Evolutionary conservation across 2,888 invertebrate genomes (phyloP), one percentile per base, ranked within the genome.

Genomic region (Drosophila helvetica): DNA sequence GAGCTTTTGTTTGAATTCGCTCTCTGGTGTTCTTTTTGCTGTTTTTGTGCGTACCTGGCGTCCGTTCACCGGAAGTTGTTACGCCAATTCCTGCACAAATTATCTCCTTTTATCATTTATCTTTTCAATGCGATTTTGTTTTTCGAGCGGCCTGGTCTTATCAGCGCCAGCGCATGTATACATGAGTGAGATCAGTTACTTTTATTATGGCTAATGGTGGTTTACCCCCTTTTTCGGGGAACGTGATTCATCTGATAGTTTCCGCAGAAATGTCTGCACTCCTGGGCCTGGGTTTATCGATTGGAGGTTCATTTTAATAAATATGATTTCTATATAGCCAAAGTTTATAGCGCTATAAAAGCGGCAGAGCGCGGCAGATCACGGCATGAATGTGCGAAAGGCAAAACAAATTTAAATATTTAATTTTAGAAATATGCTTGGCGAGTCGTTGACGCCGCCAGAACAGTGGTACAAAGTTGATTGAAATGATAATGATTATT

Each of bases 391-490:
- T 73, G 72, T 77, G 15, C 38, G 15, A 80, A 80, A 74, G 68
- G 67, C 79, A 73, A 38, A 38, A 85, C 77, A 74, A 82, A 83
- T 83, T 83, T 80, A 73, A 82, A 86, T 80, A 83, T 83, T 83
- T 83, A 86, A 83, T 83, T 83, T 86, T 83, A 83, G 83, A 80
- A 38, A 73, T 71, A 68, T 74, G 52, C 38, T 30, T 46, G 42
- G 47, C 51, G 70, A 75, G 75, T 84, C 81, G 84, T 84, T 81
- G 79, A 80, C 77, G 81, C 79, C 71, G 57, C 12, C 71, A 8
- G 59, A 58, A 82, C 82, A 81, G 68, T 82, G 78, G 63, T 27
- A 8, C 38, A 45, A 47, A 30, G 5, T 45, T 45, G 7, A 10
- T 19, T 9, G n/a, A 42, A 59, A 18, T 7, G 10, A 10, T 46